Percentiles rank a stretch among this genome's conserved stretches.
Conservation (phyloP, 1,140 invertebrate species). For the Ostrea edulis region DNA sequence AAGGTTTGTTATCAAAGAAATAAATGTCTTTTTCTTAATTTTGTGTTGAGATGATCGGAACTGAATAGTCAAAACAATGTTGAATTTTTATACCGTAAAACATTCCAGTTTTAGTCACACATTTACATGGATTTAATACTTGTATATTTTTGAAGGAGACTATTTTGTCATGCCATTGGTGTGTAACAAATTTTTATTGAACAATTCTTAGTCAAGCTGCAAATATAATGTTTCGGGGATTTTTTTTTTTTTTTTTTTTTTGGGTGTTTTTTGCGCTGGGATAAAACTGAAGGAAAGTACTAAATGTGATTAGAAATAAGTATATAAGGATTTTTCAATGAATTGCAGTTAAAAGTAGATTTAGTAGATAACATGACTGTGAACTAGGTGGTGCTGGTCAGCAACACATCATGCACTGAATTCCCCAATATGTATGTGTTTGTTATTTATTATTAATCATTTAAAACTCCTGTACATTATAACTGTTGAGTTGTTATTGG, state of each 20-base stretch:
- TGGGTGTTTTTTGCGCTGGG: no score
- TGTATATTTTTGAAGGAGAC: background rate
- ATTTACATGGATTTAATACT: background rate
- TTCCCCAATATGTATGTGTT: background rate
- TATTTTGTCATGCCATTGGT: background rate
- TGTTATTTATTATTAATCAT: slow-evolving; percentile 6
- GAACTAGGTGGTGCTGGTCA: background rate
- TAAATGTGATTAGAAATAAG: background rate
- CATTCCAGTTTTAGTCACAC: slow-evolving; percentile 2
- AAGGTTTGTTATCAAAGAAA: background rate
- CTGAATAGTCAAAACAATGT: background rate
- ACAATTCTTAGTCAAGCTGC: background rate
- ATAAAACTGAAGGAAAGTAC: no score
- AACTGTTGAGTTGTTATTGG: slow-evolving; percentile 13
- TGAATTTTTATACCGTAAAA: background rate
- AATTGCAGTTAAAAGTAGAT: background rate
- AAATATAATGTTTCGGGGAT: background rate
- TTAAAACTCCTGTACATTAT: slow-evolving; percentile 15
- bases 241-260: no score
- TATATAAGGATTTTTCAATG: background rate
- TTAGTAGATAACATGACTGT: background rate
- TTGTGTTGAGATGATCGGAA: background rate
- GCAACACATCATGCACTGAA: background rate
- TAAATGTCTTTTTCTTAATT: background rate
- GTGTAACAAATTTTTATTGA: background rate